Evolutionary conservation across 2,797 vertebrate species (phyloP), one percentile per base, ranked within the genome.

Genomic region (Chelon labrosus): DNA sequence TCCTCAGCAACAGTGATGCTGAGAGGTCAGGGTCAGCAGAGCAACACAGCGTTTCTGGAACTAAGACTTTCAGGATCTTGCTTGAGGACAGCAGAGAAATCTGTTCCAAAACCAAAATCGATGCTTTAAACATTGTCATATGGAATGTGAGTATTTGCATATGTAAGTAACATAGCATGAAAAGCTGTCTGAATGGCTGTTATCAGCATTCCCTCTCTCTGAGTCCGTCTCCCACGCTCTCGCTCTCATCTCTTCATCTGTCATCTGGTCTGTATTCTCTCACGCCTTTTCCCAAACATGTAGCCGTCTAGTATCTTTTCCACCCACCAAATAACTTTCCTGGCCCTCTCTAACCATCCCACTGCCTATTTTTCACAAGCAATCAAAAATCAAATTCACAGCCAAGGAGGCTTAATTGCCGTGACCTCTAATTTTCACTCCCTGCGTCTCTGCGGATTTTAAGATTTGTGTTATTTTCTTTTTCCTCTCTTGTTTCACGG

Each of bases 381-480:
- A 73, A 69, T 82, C 57, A 62, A 69, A 83, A 80, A 72, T 77
- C 59, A 14, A 76, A 82, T 85, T 76, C 64, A 39, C n/a, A 75
- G 75, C 77, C 69, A 77, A 75, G 62, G 41, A 52, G 44, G 35
- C 52, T 42, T 86, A 81, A 85, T 77, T 91, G 80, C 55, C 59
- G 20, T 69, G 70, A 81, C 74, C 76, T 79, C n/a, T n/a, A 60
- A 61, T 20, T 52, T 12, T 65, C 55, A 44, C 44, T 65, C n/a
- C 3, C 5, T 59, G 37, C 46, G 54, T 74, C 70, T 70, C 39
- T 20, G 35, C 0, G 22, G 62, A 41, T 61, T 75, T 56, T 65
- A 46, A 57, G 64, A 75, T 82, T 89, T 84, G 75, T 75, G 73
- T 83, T 77, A 83, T 82, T 87, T 78, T 50, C 20, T 20, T 50